Base-by-base conservation (phyloP, 2,113 vertebrate species). In the Anseranas semipalmata region DNA sequence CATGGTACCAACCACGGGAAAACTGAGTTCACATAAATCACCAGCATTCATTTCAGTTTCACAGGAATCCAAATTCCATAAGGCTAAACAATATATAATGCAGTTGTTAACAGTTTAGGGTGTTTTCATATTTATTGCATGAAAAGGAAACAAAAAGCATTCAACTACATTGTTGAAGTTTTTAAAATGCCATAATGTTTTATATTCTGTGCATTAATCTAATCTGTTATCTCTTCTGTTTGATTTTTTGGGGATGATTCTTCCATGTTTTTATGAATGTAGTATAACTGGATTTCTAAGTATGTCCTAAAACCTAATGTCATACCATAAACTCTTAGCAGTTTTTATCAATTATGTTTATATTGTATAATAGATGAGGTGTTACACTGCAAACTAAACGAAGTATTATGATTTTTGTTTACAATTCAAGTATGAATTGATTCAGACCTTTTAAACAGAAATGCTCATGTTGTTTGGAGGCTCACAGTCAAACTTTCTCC, bases 271-370 rank as follows among this genome's bases (percentile, higher is more conserved):
- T 87, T 95, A 82, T 91, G 83, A 76, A 87, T 76, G 62, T 75
- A 82, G 58, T 75, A 16, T 18, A 78, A 71, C 55, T 87, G 53
- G 70, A 79, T 93, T 93, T 94, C 41, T 53, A 75, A 85, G 58
- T 92, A 84, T 65, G 80, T 94, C 77, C 71, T 95, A 95, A 95
- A 96, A 87, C 48, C 79, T 95, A 66, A 92, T 79, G 45, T 91
- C 66, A 59, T 55, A 21, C 66, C 62, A 60, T 85, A 92, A 94
- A 93, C 73, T 81, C 53, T 22, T 62, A 52, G 46, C 79, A 76
- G 55, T 93, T 96, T 97, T 95, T 92, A 83, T 85, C 89, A 92
- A 43, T 93, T 94, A 48, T 76, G 84, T 87, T 94, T 82, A 73
- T 94, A 55, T 79, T 87, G 55, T 89, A 45, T 85, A 92, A 87